Evolutionary conservation across 23 tunicate species (phyloP).

Genomic region (Clavelina lepadiformis): DNA sequence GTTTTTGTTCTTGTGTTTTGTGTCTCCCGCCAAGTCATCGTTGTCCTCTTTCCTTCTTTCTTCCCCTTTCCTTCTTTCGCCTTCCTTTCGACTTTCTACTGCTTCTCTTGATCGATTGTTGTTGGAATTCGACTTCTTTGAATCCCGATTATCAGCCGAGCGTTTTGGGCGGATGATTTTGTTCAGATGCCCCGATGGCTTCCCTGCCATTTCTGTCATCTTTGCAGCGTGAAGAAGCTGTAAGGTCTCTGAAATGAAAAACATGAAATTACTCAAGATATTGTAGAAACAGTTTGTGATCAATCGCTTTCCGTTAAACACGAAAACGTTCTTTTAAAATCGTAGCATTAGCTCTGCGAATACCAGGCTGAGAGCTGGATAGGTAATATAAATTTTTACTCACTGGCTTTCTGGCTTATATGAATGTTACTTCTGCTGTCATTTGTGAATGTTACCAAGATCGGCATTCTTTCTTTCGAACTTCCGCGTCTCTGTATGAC

Average conservation of each 20-base stretch:
- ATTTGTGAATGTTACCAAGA: conserved; percentile 46
- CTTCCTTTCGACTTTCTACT: neutral
- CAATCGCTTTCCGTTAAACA: too few species aligned
- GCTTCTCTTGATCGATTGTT: too few species aligned
- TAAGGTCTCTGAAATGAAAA: neutral
- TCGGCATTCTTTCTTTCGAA: conserved; percentile 33
- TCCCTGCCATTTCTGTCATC: neutral
- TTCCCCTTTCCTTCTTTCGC: neutral
- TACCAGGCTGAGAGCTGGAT: too few species aligned
- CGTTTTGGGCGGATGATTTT: too few species aligned
- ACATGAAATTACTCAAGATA: too few species aligned
- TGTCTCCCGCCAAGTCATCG: neutral
- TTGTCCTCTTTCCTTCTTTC: neutral
- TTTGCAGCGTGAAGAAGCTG: neutral
- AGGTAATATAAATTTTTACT: too few species aligned
- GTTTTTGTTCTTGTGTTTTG: neutral
- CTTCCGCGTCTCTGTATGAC: conserved; percentile 5
- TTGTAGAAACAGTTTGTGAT: too few species aligned
- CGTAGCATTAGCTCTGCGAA: too few species aligned
- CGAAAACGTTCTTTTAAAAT: too few species aligned
- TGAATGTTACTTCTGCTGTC: conserved; percentile 9
- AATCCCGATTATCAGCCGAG: too few species aligned
- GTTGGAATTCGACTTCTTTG: too few species aligned
- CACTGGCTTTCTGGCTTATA: neutral
- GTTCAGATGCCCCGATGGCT: too few species aligned